Evolutionary conservation across 2,888 invertebrate genomes (phyloP), one percentile per base, ranked within the genome.

Genomic region (Sipunculus nudus): DNA sequence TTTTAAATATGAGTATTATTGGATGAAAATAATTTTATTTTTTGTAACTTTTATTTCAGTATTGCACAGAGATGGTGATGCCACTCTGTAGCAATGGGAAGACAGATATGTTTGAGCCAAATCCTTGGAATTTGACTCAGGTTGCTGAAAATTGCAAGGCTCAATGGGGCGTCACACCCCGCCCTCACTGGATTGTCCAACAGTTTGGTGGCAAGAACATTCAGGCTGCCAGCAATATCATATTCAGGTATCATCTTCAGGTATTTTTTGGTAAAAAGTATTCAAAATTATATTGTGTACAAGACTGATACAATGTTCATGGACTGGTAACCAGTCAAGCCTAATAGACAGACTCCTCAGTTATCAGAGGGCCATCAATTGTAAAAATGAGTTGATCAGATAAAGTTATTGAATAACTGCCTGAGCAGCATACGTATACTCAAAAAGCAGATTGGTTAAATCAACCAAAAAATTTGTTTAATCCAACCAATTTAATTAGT

Each of bases 11-110:
- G 10, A 41, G 19, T 45, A 21, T n/a, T 45, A 10, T 16, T 38
- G 13, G 25, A 13, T 41, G 38, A 38, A 38, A 38, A 16, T 38
- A n/a, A 38, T 38, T 38, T 16, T 13, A n/a, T n/a, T n/a, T n/a
- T n/a, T n/a, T n/a, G n/a, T n/a, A n/a, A 8, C 6, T n/a, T 46
- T 40, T 38, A 26, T 28, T 59, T 1, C 86, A 94, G 91, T 88
- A 91, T 0, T 98, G 98, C 79, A 94, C 95, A 26, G 97, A 99
- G 84, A 95, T 98, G 92, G 91, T 96, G 61, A 95, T 96, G 93
- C 97, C 97, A 0, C 89, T 92, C 86, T 97, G 97, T 82, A 85
- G 89, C 8, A 88, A 89, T 68, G 92, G 91, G 40, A 83, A 86
- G 1, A 85, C 87, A 10, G 94, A 93, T 76, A 94, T 98, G 91